A percentile compares a stretch with the other conserved stretches of the same genome.
Evolutionary conservation across 92 coral and sea anemone species (phyloP).

Genomic region (Siderastrea siderea): DNA sequence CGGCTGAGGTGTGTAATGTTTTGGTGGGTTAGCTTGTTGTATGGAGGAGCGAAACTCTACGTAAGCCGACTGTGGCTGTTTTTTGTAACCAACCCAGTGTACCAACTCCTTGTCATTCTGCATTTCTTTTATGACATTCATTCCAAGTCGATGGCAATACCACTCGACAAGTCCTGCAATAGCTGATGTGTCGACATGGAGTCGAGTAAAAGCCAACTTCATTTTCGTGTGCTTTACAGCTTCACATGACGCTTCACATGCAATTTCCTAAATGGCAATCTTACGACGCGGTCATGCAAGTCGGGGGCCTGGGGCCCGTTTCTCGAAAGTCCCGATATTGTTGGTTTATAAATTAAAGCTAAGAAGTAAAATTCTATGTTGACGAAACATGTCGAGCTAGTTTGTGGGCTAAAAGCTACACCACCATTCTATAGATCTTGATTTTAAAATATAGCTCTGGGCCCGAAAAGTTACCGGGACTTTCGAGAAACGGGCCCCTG

Average conservation of each 20-base stretch:
- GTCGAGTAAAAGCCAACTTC: conserved; percentile 41
- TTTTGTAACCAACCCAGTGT: conserved; percentile 33
- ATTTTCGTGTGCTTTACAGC: not conserved
- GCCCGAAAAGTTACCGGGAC: no score
- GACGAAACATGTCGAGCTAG: no score
- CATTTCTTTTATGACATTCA: conserved; percentile 22
- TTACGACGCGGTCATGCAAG: no score
- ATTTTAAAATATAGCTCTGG: no score
- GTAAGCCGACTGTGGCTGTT: conserved; percentile 3
- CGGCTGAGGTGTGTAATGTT: conserved; percentile 8
- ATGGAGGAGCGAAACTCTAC: conserved; percentile 35
- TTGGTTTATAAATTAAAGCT: no score
- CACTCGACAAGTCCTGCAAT: conserved; percentile 29
- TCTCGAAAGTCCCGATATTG: no score
- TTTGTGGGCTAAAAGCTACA: no score
- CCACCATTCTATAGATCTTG: no score
- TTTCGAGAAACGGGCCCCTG: no score
- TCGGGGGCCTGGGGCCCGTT: no score
- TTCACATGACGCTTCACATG: not conserved
- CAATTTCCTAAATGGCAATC: no score
- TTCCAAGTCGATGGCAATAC: conserved; percentile 41
- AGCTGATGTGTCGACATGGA: conserved; percentile 37
- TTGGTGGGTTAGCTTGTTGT: conserved; percentile 15
- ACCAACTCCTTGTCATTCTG: conserved; percentile 10
- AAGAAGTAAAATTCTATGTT: no score